A percentile compares a stretch with the other conserved stretches of the same genome.
These are phyloP conservation scores for Helostoma temminkii DNA, from an alignment of 2,797 vertebrate genomes.

Conservation along the genomic window DNA sequence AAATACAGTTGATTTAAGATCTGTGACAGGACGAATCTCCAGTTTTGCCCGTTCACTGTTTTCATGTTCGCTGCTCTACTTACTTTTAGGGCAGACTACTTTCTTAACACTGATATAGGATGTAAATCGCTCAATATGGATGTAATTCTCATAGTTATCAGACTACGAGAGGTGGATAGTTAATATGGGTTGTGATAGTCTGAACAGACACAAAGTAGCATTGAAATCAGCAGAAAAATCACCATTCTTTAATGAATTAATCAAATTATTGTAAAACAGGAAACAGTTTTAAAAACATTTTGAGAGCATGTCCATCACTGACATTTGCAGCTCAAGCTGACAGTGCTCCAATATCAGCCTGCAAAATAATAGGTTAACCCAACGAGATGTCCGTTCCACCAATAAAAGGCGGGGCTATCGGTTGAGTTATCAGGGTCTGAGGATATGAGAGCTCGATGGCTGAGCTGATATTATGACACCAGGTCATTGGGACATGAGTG, in stretches of 20 bases:
- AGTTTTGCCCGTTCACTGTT: not conserved
- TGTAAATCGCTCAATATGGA: not conserved
- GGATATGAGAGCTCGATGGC: constrained; percentile 76
- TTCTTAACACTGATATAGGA: not conserved
- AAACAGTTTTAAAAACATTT: constrained; percentile 15
- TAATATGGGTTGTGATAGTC: too few species aligned
- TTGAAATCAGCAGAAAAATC: not conserved
- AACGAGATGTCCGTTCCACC: constrained; percentile 60
- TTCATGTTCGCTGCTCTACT: too few species aligned
- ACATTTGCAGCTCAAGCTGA: constrained; percentile 67
- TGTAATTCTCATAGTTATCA: not conserved
- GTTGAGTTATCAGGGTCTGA: constrained; percentile 41
- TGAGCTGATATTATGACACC: constrained; percentile 57
- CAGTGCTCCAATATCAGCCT: constrained; percentile 65
- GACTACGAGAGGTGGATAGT: not conserved
- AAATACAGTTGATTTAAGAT: not conserved
- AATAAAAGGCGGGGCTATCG: constrained; percentile 42
- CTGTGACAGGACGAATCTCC: not conserved
- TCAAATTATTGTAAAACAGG: too few species aligned
- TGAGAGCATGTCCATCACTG: constrained; percentile 46
- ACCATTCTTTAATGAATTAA: too few species aligned
- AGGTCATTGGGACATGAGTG: constrained; percentile 66
- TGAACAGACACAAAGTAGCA: not conserved
- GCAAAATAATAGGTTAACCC: constrained; percentile 79
- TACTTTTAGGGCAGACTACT: too few species aligned